phyloP scores from a whole-genome alignment of 2,113 vertebrate genomes.

The Trichomycterus rosablanca region DNA sequence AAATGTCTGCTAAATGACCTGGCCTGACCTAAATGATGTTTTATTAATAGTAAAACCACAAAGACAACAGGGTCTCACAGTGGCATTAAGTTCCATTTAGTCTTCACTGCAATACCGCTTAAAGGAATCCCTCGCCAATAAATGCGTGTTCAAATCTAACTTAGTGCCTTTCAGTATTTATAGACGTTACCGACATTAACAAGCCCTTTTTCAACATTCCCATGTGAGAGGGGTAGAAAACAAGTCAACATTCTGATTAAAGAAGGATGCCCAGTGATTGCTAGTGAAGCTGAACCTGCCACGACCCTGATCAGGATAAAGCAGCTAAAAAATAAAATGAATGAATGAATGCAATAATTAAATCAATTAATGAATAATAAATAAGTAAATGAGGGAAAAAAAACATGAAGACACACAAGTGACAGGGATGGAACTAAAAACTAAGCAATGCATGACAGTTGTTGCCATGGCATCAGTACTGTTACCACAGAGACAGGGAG shows the following conservation, averaged over 20 bases:
- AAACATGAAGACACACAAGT: not conserved
- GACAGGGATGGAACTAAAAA: too few species aligned
- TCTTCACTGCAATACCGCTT: not conserved
- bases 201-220: not conserved
- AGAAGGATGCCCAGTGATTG: too few species aligned
- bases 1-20: not conserved
- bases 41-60: constrained; percentile 5
- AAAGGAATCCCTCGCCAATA: not conserved
- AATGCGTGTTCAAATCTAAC: not conserved
- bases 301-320: constrained; percentile 1
- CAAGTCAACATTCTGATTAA: not conserved
- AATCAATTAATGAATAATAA: not conserved
- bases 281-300: too few species aligned
- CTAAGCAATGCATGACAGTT: constrained; percentile 15
- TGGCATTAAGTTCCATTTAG: not conserved
- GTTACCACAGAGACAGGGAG: constrained; percentile 29
- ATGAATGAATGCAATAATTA: too few species aligned
- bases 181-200: not conserved
- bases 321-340: not conserved
- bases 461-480: constrained; percentile 26
- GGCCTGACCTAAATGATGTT: not conserved
- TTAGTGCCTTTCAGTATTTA: not conserved
- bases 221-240: not conserved
- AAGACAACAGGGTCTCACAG: too few species aligned
- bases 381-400: not conserved